Base-by-base conservation (phyloP, 2,888 invertebrate genomes). In the Papilio demoleus region DNA sequence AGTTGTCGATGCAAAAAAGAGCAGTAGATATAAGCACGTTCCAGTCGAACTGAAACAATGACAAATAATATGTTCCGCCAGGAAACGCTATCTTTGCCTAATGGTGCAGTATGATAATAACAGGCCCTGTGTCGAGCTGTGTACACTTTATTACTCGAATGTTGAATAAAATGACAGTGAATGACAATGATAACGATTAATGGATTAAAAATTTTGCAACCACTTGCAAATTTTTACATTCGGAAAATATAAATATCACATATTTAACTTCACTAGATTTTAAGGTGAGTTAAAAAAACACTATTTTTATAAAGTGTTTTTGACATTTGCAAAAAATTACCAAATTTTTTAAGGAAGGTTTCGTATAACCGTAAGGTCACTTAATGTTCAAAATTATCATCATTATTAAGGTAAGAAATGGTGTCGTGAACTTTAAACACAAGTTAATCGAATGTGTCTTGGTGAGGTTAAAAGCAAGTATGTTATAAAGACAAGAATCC, bases 31-130 rank as follows among this genome's bases (percentile, higher is more conserved):
- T 75, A 77, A 77, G 76, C 78, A 72, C 81, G 87, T 88, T 87
- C 83, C 84, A 87, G 81, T 83, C 78, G 79, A 83, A 78, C 76
- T 78, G 81, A 75, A 86, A 88, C 86, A 87, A 88, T 88, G 80
- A 82, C 78, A 77, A 72, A 72, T 76, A 73, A 75, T 71, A 67
- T 71, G 69, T 77, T 81, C 77, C 75, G 73, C 79, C 79, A 77
- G 77, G 79, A 75, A 75, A 70, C 73, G 70, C 70, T 74, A 50
- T 62, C 45, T 53, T 47, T 45, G 27, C 64, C 67, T 62, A 70
- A 65, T 64, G 63, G 47, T 45, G 64, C 70, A 70, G 53, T 17
- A 56, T 56, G 31, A 61, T 61, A 60, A 36, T 40, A 24, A 60
- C 12, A 36, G 4, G 22, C 22, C 38, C 24, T 60, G 60, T 27